phyloP scores from a whole-genome alignment of 2,797 vertebrate genomes.

The Rhynchonycteris naso region DNA sequence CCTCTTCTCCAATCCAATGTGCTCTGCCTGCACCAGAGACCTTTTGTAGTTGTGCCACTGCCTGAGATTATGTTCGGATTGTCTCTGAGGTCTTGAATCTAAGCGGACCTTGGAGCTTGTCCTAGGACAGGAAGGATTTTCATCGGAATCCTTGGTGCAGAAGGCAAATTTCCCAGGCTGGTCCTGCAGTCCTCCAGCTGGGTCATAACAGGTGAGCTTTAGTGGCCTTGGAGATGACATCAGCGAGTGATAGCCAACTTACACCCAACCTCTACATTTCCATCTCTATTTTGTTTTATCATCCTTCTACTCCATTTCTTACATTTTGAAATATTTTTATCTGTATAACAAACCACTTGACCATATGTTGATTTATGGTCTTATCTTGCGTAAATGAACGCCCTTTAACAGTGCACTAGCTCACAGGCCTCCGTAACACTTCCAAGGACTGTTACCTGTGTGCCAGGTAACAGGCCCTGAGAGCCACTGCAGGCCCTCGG shows the following conservation, averaged over 20 bases:
- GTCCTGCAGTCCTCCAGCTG: not conserved
- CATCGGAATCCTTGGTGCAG: not conserved
- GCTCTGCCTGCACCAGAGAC: not conserved
- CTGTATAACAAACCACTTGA: not conserved
- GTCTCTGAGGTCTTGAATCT: not conserved
- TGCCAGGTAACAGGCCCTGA: not conserved
- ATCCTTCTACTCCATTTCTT: not conserved
- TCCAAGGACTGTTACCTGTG: not conserved
- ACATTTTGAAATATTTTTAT: slow-evolving; percentile 19
- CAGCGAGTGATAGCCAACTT: not conserved
- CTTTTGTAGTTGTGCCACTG: accelerated
- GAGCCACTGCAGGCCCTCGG: not conserved
- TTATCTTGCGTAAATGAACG: not conserved
- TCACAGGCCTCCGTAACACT: not conserved
- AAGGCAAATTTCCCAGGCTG: not conserved
- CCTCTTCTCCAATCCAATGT: not conserved
- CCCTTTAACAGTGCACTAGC: not conserved
- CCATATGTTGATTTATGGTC: not conserved
- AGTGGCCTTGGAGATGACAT: not conserved
- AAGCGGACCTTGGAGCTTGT: not conserved
- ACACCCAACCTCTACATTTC: not conserved
- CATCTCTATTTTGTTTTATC: not conserved
- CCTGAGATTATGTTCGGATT: not conserved
- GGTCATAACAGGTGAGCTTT: no score
- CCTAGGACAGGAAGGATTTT: not conserved